A percentile compares a stretch with the other conserved stretches of the same genome.
These are phyloP conservation scores for Cactoblastis cactorum DNA, from an alignment of 2,888 invertebrate genomes.

Conservation along the genomic window DNA sequence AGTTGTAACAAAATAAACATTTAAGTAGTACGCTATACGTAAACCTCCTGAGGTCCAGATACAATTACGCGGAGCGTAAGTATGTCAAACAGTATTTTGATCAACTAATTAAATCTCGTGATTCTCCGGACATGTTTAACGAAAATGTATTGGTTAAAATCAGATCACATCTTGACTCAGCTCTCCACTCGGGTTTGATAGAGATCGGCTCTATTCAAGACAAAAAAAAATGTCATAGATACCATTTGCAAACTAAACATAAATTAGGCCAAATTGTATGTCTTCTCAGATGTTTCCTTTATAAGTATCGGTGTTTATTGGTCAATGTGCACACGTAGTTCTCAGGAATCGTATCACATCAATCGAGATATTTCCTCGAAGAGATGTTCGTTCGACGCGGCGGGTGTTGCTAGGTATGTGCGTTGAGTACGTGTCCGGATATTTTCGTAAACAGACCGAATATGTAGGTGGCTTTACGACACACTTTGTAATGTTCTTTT, in stretches of 20 bases:
- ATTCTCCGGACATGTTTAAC: too few species aligned
- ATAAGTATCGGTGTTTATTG: background rate
- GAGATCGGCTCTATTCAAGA: too few species aligned
- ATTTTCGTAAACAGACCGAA: constrained; percentile 42
- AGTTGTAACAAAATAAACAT: too few species aligned
- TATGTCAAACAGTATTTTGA: too few species aligned
- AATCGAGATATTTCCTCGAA: constrained; percentile 33
- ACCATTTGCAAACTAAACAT: background rate
- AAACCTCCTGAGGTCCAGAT: too few species aligned
- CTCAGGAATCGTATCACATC: constrained; percentile 28
- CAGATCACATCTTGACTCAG: too few species aligned
- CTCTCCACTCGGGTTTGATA: too few species aligned
- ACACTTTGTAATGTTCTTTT: constrained; percentile 32
- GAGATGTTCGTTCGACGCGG: constrained; percentile 34
- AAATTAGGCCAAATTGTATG: background rate
- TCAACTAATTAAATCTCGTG: too few species aligned
- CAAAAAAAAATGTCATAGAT: background rate
- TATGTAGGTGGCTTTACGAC: constrained; percentile 45
- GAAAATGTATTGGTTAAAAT: too few species aligned
- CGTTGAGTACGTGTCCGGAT: constrained; percentile 40
- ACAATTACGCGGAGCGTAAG: too few species aligned
- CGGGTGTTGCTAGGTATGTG: constrained; percentile 26
- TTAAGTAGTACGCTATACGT: too few species aligned
- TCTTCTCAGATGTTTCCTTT: background rate
- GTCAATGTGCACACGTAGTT: constrained; percentile 18